These are phyloP conservation scores for Sciurus niger DNA, from an alignment of 2,113 vertebrate genomes.

Conservation along the genomic window DNA sequence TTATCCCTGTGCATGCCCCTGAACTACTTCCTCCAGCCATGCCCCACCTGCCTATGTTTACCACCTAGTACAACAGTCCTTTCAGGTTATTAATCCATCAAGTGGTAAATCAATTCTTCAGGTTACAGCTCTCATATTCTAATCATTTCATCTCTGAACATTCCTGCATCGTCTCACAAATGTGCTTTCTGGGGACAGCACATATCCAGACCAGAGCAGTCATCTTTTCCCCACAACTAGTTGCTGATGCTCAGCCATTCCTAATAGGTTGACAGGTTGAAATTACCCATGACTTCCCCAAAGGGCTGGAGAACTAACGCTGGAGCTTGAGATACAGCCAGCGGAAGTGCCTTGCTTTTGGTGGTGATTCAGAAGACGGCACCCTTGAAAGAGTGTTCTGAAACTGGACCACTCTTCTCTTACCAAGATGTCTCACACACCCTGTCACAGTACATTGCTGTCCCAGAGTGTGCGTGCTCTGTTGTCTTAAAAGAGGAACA, in stretches of 20 bases:
- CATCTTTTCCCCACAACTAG: neutral
- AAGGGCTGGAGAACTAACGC: neutral
- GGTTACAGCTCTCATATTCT: no score
- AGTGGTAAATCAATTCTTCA: no score
- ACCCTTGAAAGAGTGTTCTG: neutral
- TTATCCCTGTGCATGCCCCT: no score
- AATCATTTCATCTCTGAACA: no score
- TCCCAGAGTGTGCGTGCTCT: neutral
- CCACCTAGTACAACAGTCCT: no score
- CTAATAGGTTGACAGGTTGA: neutral
- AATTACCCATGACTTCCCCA: neutral
- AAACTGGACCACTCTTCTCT: neutral
- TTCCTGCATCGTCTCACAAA: no score
- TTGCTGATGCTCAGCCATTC: neutral
- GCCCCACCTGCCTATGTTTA: no score
- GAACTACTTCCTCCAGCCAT: no score
- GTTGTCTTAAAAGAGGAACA: neutral
- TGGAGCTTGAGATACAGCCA: neutral
- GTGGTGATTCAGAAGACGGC: neutral
- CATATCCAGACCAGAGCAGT: no score
- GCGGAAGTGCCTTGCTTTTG: neutral
- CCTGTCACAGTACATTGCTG: no score
- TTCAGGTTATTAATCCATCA: no score
- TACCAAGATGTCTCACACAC: neutral
- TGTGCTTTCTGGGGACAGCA: no score